phyloP scores from a whole-genome alignment of 2,888 invertebrate species.

The Spialia ferax region DNA sequence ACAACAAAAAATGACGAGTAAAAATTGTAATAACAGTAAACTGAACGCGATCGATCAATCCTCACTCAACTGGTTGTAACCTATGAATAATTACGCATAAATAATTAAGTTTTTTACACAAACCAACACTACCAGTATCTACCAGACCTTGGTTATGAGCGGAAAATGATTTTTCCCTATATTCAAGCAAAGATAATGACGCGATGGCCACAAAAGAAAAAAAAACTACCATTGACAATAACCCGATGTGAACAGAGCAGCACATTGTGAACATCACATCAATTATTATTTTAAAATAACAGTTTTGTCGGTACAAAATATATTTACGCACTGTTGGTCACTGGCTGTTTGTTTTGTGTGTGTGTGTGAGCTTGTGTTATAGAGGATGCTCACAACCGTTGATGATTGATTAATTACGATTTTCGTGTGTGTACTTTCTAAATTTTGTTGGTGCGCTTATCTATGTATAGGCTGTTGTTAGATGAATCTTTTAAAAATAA shows the following conservation, averaged over 20 bases:
- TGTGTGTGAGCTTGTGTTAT: constrained; percentile 48
- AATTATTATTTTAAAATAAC: constrained; percentile 86
- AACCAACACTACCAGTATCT: background rate
- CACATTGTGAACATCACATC: constrained; percentile 66
- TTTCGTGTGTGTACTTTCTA: constrained; percentile 64
- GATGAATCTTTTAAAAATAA: constrained; percentile 18
- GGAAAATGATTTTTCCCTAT: constrained; percentile 55
- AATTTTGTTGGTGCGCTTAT: constrained; percentile 53
- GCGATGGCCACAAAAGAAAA: constrained; percentile 63
- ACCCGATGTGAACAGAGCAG: constrained; percentile 55
- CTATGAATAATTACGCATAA: constrained; percentile 39
- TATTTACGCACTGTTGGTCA: constrained; percentile 76
- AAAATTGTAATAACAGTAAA: constrained; percentile 25
- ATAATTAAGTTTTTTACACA: constrained; percentile 36
- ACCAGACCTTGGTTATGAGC: constrained; percentile 48
- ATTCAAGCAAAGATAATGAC: constrained; percentile 61
- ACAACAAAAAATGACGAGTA: background rate
- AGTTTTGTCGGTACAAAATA: constrained; percentile 85
- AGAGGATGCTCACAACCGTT: constrained; percentile 72
- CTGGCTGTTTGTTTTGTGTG: constrained; percentile 20
- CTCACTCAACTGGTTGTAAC: constrained; percentile 23
- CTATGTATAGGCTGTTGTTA: constrained; percentile 56
- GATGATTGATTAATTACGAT: constrained; percentile 72
- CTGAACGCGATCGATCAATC: constrained; percentile 31
- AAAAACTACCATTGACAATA: constrained; percentile 73